Evolutionary conservation across 2,797 vertebrate genomes (phyloP), one percentile per base, ranked within the genome.

Genomic region (Pteropus rufus): DNA sequence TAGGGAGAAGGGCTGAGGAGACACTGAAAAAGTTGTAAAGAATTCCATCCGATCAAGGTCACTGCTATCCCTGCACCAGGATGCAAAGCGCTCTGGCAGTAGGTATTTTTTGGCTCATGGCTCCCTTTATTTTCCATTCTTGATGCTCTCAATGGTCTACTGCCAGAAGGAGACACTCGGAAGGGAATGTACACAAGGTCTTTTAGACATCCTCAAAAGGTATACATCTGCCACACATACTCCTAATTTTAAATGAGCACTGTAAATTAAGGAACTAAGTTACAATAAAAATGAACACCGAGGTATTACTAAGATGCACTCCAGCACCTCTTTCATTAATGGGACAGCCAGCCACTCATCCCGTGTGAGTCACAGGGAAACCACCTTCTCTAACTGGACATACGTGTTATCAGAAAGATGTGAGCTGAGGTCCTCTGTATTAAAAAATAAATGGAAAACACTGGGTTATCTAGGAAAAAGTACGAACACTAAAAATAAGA

Each of bases 381-480:
- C 15, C 49, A 76, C 24, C 10, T n/a, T 75, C n/a, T 85, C 72
- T 92, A 90, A 52, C 89, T 65, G 95, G 73, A 44, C 29, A 87
- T 1, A 89, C 60, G 87, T 34, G 10, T 79, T 70, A 94, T 83
- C 5, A 70, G 31, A 72, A 96, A 92, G 52, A 75, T 44, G 10
- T 56, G 67, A 83, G 24, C 58, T 77, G 54, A 89, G 52, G 19
- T 65, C 84, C 76, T 90, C 29, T 41, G 12, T 21, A 90, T 90
- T 92, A 72, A 90, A 95, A 95, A 70, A 56, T 26, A 86, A 91
- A 85, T 44, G 65, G 52, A 73, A 93, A 95, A 77, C 39, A 87
- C 29, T 21, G 76, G 62, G 39, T 29, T 73, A 79, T 26, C 69
- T 88, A 62, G 12, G 76, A 75, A 87, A 97, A 89, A 94, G 69